A percentile compares a stretch with the other conserved stretches of the same genome.
These are phyloP conservation scores for Yasuhikotakia modesta DNA, from an alignment of 2,797 vertebrate genomes.

Conservation along the genomic window DNA sequence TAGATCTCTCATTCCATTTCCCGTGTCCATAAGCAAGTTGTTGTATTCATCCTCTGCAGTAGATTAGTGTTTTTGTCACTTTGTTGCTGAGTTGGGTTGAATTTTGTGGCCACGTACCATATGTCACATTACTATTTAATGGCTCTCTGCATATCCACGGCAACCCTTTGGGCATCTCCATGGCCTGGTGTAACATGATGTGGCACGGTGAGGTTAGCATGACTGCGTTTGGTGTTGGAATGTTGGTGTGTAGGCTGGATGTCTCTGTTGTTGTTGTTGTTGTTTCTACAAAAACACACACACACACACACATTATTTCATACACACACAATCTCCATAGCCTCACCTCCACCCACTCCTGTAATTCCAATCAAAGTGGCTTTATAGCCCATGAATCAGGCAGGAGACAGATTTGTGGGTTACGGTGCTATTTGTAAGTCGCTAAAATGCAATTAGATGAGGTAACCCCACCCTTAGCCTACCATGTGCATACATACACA, in stretches of 20 bases:
- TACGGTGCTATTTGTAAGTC: conserved; percentile 68
- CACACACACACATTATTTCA: background rate
- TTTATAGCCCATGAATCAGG: conserved; percentile 68
- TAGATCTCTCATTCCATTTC: background rate
- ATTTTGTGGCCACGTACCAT: conserved; percentile 38
- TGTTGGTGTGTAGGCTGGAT: background rate
- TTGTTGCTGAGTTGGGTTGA: conserved; percentile 28
- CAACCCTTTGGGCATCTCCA: conserved; percentile 30
- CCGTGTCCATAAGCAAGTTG: background rate
- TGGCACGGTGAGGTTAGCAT: conserved; percentile 7
- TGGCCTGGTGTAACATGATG: conserved; percentile 35
- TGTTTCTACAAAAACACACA: background rate
- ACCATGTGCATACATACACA: background rate
- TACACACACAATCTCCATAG: background rate
- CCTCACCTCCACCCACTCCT: background rate
- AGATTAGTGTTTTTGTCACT: conserved; percentile 27
- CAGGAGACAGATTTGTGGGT: conserved; percentile 63
- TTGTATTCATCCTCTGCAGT: conserved; percentile 5
- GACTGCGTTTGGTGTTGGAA: background rate
- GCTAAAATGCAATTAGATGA: conserved; percentile 62
- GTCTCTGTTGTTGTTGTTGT: background rate
- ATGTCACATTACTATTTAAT: conserved; percentile 52
- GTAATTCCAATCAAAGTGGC: conserved; percentile 47
- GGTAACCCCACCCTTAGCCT: background rate
- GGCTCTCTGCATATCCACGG: conserved; percentile 5